Conservation (phyloP, 2,797 vertebrate genomes). For the Euphonia xanthogaster region DNA sequence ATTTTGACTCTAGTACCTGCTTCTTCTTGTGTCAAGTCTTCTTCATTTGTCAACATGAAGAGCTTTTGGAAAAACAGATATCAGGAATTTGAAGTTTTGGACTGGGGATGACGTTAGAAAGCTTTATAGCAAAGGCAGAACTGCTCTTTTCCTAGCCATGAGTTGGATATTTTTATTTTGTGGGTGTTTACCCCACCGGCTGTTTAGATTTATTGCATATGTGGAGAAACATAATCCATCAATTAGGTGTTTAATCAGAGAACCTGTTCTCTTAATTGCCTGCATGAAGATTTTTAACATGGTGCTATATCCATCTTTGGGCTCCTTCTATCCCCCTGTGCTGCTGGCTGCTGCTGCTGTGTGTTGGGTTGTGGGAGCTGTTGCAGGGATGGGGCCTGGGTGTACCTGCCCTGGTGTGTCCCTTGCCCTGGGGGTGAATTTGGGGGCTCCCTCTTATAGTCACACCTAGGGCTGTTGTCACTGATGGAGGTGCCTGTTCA, state of each 20-base stretch:
- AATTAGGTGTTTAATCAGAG: neutral
- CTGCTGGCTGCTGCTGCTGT: neutral
- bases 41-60: neutral
- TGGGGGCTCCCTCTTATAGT: neutral
- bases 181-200: rapidly evolving
- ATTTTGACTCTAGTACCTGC: neutral
- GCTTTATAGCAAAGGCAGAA: neutral
- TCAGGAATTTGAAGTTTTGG: neutral
- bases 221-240: neutral
- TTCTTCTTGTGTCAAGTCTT: neutral
- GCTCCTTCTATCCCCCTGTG: neutral
- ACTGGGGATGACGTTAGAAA: neutral
- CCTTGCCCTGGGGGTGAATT: neutral
- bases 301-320: neutral
- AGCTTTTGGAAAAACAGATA: neutral
- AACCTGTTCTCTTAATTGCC: neutral
- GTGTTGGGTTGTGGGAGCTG: rapidly evolving
- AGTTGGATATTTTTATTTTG: neutral
- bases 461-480: neutral
- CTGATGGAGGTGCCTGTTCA: neutral
- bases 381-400: neutral
- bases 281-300: neutral
- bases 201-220: neutral
- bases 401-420: neutral
- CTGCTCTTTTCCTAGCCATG: neutral